Percentiles rank a stretch among this genome's conserved stretches.
These are phyloP conservation scores for Terebella lapidaria DNA, from an alignment of 2,888 invertebrate genomes.

Conservation along the genomic window DNA sequence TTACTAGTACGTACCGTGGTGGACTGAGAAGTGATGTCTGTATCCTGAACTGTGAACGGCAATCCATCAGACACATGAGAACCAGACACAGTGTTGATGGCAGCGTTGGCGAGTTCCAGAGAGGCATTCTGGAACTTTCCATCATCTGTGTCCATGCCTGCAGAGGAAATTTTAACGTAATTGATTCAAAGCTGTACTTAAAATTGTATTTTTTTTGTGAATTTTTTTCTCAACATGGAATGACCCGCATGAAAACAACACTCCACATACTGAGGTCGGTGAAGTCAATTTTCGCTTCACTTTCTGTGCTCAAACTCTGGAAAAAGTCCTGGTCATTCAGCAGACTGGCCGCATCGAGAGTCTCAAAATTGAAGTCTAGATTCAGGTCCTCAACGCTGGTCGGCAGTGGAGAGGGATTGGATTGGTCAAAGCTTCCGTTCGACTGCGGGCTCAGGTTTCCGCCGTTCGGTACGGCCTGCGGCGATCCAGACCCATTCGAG, in stretches of 20 bases:
- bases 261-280: background rate
- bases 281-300: background rate
- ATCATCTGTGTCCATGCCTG: background rate
- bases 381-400: background rate
- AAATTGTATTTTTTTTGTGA: too few relatives aligned
- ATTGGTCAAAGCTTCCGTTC: background rate
- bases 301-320: background rate
- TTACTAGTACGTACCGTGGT: background rate
- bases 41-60: background rate
- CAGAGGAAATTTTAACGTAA: too few relatives aligned
- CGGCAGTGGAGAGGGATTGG: background rate
- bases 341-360: background rate
- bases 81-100: background rate
- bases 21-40: background rate
- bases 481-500: background rate
- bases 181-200: too few relatives aligned
- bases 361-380: background rate
- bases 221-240: too few relatives aligned
- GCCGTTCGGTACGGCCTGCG: background rate
- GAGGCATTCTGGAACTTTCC: too few relatives aligned
- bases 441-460: background rate
- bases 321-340: background rate
- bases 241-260: too few relatives aligned
- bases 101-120: too few relatives aligned
- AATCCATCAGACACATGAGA: background rate